Evolutionary conservation across 1,140 invertebrate genomes (phyloP).

Genomic region (Philaenus spumarius): DNA sequence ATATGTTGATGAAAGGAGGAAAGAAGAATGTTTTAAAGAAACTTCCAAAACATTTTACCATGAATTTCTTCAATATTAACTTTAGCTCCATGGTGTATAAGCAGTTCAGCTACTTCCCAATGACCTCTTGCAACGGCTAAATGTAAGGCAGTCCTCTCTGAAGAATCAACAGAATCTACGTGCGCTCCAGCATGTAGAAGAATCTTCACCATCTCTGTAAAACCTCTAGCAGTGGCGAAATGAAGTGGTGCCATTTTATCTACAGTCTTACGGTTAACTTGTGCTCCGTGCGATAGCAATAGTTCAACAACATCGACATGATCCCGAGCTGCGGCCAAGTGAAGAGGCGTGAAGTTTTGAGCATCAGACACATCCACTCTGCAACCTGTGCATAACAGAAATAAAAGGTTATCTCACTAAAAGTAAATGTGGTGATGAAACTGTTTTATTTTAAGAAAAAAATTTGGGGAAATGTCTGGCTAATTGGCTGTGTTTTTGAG

Average conservation of each 20-base stretch:
- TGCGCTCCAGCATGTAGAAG: conserved; percentile 42
- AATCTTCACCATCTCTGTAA: conserved; percentile 33
- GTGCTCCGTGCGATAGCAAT: conserved; percentile 32
- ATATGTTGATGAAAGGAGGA: too few relatives aligned
- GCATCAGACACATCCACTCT: conserved; percentile 27
- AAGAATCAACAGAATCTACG: conserved; percentile 49
- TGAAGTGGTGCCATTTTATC: conserved; percentile 41
- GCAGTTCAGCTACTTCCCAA: conserved; percentile 40
- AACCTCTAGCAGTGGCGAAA: conserved; percentile 37
- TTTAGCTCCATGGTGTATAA: conserved; percentile 46
- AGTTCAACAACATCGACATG: conserved; percentile 34
- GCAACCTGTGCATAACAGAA: too few relatives aligned
- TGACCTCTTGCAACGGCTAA: conserved; percentile 44
- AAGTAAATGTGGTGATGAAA: too few relatives aligned
- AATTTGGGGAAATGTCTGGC: too few relatives aligned
- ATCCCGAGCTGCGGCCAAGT: conserved; percentile 39
- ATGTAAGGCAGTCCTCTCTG: conserved; percentile 49
- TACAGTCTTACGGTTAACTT: conserved; percentile 34
- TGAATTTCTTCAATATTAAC: conserved; percentile 52
- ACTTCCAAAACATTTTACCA: too few relatives aligned
- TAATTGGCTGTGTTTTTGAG: too few relatives aligned
- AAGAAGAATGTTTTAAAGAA: too few relatives aligned
- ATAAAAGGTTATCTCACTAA: too few relatives aligned
- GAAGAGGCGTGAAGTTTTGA: conserved; percentile 40
- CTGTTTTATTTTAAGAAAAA: too few relatives aligned